phyloP scores from a whole-genome alignment of 2,797 vertebrate species.

The Hypotaenidia philippensis region DNA sequence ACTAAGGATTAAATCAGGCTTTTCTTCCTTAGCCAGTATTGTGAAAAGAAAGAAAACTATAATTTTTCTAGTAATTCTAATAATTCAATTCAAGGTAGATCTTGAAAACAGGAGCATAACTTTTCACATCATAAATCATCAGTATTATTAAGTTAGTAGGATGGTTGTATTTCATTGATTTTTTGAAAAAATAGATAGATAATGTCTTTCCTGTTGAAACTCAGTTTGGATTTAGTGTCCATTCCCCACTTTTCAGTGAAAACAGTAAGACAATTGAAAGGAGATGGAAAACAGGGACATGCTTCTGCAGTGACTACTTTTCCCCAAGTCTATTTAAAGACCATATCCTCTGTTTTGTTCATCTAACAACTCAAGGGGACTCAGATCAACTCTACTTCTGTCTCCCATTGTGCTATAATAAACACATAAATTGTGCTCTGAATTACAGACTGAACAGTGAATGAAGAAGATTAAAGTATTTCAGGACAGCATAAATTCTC shows the following conservation, averaged over 20 bases:
- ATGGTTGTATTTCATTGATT: neutral
- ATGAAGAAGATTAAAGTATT: neutral
- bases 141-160: neutral
- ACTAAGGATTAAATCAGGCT: neutral
- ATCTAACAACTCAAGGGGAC: neutral
- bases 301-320: neutral
- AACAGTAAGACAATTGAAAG: neutral
- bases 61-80: neutral
- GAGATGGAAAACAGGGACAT: neutral
- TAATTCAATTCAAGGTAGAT: neutral
- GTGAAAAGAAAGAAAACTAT: neutral
- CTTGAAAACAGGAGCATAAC: neutral
- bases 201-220: neutral
- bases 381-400: neutral
- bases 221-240: neutral
- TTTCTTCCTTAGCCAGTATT: neutral
- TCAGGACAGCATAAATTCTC: neutral
- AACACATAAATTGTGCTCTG: neutral
- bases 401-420: neutral
- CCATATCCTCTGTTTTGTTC: neutral
- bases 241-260: neutral
- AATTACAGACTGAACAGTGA: neutral
- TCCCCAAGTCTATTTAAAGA: neutral
- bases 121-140: neutral
- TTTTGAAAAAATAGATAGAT: neutral